Evolutionary conservation across 2,888 invertebrate genomes (phyloP).

Genomic region (Brachyopa scutellaris): DNA sequence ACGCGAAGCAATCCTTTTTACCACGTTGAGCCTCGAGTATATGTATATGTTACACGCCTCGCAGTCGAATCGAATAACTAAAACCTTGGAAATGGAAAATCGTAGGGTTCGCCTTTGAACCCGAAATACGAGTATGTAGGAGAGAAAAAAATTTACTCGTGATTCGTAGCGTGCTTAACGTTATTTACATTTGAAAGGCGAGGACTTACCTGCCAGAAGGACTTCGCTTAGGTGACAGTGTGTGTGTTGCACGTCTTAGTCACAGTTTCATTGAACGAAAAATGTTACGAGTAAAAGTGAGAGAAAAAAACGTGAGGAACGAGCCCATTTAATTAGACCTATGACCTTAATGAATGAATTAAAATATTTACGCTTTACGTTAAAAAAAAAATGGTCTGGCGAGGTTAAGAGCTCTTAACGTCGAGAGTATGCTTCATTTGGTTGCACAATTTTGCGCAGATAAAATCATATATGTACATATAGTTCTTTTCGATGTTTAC

Average conservation of each 20-base stretch:
- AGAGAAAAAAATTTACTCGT: conserved; percentile 6
- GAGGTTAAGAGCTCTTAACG: conserved; percentile 23
- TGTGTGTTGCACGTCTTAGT: not conserved
- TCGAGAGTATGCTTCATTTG: not conserved
- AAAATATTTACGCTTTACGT: not conserved
- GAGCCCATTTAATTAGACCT: conserved; percentile 9
- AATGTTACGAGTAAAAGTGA: not conserved
- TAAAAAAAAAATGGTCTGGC: conserved; percentile 10
- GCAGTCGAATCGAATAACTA: conserved; percentile 12
- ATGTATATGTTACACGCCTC: not conserved
- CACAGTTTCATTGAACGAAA: not conserved
- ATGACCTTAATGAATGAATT: conserved; percentile 43
- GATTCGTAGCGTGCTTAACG: conserved; percentile 22
- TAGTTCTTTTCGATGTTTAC: not conserved
- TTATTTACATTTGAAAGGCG: not conserved
- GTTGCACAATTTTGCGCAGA: not conserved
- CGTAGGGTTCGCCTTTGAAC: conserved; percentile 7
- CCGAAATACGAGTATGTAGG: no score
- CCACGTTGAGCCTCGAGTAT: not conserved
- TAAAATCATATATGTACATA: no score
- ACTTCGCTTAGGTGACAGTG: not conserved
- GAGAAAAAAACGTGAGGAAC: not conserved
- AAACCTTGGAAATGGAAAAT: conserved; percentile 35
- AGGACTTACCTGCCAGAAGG: not conserved
- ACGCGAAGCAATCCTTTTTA: not conserved